Conservation (phyloP, 2,888 invertebrate genomes). For the Oscheius onirici region DNA sequence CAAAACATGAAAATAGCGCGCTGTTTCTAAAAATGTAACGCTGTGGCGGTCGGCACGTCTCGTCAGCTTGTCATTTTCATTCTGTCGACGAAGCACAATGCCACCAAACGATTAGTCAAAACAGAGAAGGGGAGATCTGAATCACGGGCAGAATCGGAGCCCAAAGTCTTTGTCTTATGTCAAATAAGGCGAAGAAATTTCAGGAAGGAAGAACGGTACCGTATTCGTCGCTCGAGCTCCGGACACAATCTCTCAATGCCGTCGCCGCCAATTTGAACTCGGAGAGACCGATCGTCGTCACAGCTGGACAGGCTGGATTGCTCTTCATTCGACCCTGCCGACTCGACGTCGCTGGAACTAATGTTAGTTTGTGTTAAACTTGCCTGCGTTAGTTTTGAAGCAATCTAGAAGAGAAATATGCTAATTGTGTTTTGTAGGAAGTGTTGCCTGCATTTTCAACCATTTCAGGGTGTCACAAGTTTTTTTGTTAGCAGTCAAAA, state of each 20-base stretch:
- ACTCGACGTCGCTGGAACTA: slow-evolving; percentile 3
- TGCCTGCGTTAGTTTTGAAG: too few relatives aligned
- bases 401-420: too few relatives aligned
- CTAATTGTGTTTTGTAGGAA: too few relatives aligned
- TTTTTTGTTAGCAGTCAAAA: too few relatives aligned
- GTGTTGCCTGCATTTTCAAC: too few relatives aligned
- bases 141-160: slow-evolving; percentile 2
- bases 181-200: not conserved
- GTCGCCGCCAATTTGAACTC: slow-evolving; percentile 20
- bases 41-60: not conserved
- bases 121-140: slow-evolving; percentile 12
- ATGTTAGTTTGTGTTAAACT: slow-evolving; percentile 5
- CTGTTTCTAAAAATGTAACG: slow-evolving; percentile 19
- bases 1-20: not conserved
- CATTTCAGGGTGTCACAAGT: too few relatives aligned
- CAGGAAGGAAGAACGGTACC: not conserved
- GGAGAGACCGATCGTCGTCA: slow-evolving; percentile 33
- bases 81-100: not conserved
- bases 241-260: slow-evolving; percentile 26
- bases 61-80: slow-evolving; percentile 19
- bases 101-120: slow-evolving; percentile 29
- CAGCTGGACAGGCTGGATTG: slow-evolving; percentile 49
- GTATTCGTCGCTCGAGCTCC: slow-evolving; percentile 18
- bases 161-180: not conserved
- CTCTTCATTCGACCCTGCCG: slow-evolving; percentile 33